phyloP scores from a whole-genome alignment of 2,797 vertebrate species.

The Anniella stebbinsi region DNA sequence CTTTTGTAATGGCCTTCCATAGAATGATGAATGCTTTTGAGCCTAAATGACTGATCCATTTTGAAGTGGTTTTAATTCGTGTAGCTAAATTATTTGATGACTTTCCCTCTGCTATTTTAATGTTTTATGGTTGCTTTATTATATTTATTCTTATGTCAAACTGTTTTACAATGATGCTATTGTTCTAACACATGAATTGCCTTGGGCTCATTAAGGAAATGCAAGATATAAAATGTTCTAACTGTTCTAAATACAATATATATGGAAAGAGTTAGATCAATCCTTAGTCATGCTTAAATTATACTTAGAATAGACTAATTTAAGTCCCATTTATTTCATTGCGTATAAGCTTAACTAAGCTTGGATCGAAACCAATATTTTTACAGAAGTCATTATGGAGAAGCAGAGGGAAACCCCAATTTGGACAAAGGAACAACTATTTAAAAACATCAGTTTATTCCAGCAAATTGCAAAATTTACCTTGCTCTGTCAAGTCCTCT shows the following conservation, averaged over 20 bases:
- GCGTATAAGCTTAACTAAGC: neutral
- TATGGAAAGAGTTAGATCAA: neutral
- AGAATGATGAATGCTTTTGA: neutral
- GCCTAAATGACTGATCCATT: too few species aligned
- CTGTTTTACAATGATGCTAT: neutral
- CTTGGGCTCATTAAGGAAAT: neutral
- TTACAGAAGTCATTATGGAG: neutral
- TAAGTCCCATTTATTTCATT: too few species aligned
- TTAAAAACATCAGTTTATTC: neutral
- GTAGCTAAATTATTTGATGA: neutral
- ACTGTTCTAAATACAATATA: neutral
- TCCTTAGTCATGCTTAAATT: too few species aligned
- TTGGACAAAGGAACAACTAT: neutral
- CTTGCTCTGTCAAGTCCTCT: slow-evolving; percentile 83
- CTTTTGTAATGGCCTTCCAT: neutral
- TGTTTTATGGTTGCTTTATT: neutral
- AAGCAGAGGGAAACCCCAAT: neutral
- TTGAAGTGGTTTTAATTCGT: neutral
- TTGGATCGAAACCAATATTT: neutral
- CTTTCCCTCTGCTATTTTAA: neutral
- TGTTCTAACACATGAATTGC: neutral
- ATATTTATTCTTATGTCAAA: neutral
- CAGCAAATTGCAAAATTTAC: slow-evolving; percentile 73
- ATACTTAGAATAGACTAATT: too few species aligned
- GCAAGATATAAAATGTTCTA: neutral